Evolutionary conservation across 92 coral and sea anemone genomes (phyloP).

Genomic region (Epizoanthus illoricatus): DNA sequence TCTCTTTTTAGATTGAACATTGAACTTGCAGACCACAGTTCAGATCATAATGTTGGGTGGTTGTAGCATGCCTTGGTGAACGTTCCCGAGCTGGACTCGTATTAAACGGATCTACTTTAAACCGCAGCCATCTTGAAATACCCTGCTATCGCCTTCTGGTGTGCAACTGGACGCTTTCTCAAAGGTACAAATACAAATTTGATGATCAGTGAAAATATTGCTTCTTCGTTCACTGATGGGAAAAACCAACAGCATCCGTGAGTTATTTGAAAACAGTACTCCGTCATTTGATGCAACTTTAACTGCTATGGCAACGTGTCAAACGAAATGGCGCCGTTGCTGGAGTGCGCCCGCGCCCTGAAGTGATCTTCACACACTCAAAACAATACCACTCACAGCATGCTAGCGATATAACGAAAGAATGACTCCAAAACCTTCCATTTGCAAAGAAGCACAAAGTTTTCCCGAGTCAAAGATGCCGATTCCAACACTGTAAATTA

Average conservation of each 20-base stretch:
- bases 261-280: conserved; percentile 7
- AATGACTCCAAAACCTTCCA: conserved; percentile 34
- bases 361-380: conserved; percentile 32
- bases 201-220: conserved; percentile 69
- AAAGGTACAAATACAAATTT: conserved; percentile 58
- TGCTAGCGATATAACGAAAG: not conserved
- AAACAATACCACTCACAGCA: not conserved
- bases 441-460: conserved; percentile 69
- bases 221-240: conserved; percentile 74
- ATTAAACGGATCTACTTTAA: conserved; percentile 61
- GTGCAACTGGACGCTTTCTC: conserved; percentile 72
- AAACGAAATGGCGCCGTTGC: conserved; percentile 43
- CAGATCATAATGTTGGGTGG: conserved; percentile 50
- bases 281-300: conserved; percentile 55
- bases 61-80: conserved; percentile 55
- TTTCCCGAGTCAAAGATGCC: conserved; percentile 41
- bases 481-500: conserved; percentile 46
- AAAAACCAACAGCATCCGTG: conserved; percentile 36
- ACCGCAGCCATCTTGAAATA: conserved; percentile 47
- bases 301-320: conserved; percentile 40
- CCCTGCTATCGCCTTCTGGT: conserved; percentile 56
- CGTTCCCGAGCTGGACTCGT: conserved; percentile 61
- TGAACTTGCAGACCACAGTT: conserved; percentile 30
- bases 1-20: conserved; percentile 45
- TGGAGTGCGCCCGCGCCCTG: conserved; percentile 67